Conservation (phyloP, 2,888 invertebrate species). For the Xanthorhoe spadicearia region DNA sequence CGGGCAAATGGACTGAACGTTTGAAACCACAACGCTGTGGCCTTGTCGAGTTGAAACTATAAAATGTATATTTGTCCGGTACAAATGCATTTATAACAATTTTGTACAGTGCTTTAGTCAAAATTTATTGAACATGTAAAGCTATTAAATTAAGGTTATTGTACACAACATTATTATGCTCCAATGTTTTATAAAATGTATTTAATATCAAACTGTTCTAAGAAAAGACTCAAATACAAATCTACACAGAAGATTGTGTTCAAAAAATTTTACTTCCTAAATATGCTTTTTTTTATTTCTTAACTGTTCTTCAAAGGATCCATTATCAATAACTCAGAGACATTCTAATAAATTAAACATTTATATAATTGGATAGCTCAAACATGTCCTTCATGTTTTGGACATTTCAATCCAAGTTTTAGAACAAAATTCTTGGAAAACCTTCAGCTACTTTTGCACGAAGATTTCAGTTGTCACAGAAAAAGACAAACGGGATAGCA, state of each 20-base stretch:
- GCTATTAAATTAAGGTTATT: too few relatives aligned
- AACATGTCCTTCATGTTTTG: slow-evolving; percentile 39
- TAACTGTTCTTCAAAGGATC: neutral
- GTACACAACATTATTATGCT: too few relatives aligned
- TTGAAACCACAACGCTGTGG: slow-evolving; percentile 62
- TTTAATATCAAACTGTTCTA: too few relatives aligned
- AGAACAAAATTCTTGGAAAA: slow-evolving; percentile 22
- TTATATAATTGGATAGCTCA: slow-evolving; percentile 30
- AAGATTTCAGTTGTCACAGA: neutral
- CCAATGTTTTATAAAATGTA: too few relatives aligned
- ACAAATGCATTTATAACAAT: slow-evolving; percentile 38
- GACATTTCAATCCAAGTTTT: slow-evolving; percentile 46
- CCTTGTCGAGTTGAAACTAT: slow-evolving; percentile 64
- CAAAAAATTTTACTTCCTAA: too few relatives aligned
- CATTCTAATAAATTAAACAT: slow-evolving; percentile 19
- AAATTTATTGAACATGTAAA: too few relatives aligned
- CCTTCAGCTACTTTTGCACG: neutral
- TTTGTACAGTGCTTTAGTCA: neutral
- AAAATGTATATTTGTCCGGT: slow-evolving; percentile 60
- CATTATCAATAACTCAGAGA: slow-evolving; percentile 10
- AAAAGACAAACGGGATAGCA: neutral
- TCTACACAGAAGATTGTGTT: too few relatives aligned
- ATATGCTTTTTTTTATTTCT: neutral
- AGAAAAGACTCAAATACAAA: too few relatives aligned
- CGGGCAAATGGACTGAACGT: slow-evolving; percentile 65